Conservation (phyloP, 1,140 invertebrate species). For the Temnothorax nylanderi region DNA sequence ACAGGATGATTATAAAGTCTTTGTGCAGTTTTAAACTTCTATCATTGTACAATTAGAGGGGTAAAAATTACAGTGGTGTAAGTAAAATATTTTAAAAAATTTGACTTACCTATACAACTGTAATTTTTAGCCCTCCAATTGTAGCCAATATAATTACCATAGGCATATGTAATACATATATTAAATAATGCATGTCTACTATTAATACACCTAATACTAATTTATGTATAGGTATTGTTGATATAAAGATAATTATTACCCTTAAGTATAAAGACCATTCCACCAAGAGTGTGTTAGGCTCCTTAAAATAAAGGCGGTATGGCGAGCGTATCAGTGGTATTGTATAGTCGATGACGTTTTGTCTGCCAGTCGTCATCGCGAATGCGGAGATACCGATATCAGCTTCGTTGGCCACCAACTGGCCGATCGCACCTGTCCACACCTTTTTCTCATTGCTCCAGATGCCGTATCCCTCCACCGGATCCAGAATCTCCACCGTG, state of each 20-base stretch:
- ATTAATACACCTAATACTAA: not conserved
- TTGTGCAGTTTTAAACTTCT: not conserved
- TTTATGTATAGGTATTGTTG: not conserved
- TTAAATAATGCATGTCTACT: no score
- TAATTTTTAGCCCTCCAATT: no score
- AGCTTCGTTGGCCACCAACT: slow-evolving; percentile 52
- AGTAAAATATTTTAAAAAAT: no score
- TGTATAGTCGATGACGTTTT: slow-evolving; percentile 75
- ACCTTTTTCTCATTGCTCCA: slow-evolving; percentile 59
- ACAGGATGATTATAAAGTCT: no score
- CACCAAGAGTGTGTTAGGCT: slow-evolving; percentile 44
- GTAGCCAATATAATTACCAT: no score
- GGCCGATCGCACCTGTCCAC: slow-evolving; percentile 69
- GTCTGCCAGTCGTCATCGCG: slow-evolving; percentile 70
- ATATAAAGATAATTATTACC: slow-evolving; percentile 60
- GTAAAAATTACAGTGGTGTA: no score
- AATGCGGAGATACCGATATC: slow-evolving; percentile 76
- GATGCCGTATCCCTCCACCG: slow-evolving; percentile 62
- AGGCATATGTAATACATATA: no score
- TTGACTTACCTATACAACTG: no score
- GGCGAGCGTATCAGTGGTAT: slow-evolving; percentile 72
- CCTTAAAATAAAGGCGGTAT: slow-evolving; percentile 71
- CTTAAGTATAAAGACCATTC: slow-evolving; percentile 76
- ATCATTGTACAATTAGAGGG: no score
- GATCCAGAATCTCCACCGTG: slow-evolving; percentile 29